Evolutionary conservation across 2,888 invertebrate genomes (phyloP).

Genomic region (Nemoura dubitans): DNA sequence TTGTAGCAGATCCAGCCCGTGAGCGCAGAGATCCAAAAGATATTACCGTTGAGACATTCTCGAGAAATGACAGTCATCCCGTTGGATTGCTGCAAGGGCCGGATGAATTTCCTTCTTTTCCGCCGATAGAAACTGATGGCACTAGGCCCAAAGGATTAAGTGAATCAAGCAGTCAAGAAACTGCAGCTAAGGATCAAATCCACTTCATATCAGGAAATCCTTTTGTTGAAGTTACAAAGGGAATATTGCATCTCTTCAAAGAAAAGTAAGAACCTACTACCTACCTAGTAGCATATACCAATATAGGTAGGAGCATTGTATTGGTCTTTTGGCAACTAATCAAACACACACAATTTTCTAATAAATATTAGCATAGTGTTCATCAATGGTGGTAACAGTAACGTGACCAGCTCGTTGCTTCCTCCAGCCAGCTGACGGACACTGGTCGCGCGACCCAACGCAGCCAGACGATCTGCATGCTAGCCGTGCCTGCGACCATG

Average conservation of each 20-base stretch:
- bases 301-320: too few relatives aligned
- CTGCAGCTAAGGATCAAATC: constrained; percentile 57
- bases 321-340: too few relatives aligned
- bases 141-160: constrained; percentile 36
- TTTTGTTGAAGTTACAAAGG: constrained; percentile 94
- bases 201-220: constrained; percentile 96
- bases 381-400: too few relatives aligned
- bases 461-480: constrained; percentile 86
- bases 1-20: constrained; percentile 64
- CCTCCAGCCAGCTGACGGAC: constrained; percentile 74
- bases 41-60: constrained; percentile 82
- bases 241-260: constrained; percentile 95
- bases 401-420: too few relatives aligned
- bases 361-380: too few relatives aligned
- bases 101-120: constrained; percentile 26
- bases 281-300: constrained; percentile 55
- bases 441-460: constrained; percentile 71
- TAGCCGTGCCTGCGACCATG: constrained; percentile 89
- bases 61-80: constrained; percentile 68
- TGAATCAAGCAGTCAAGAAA: constrained; percentile 41
- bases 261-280: constrained; percentile 79
- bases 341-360: too few relatives aligned
- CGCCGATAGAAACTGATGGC: neutral
- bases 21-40: constrained; percentile 75
- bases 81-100: constrained; percentile 42